Evolutionary conservation across 2,888 invertebrate species (phyloP), one percentile per base, ranked within the genome.

Genomic region (Koerneria pararmatus): DNA sequence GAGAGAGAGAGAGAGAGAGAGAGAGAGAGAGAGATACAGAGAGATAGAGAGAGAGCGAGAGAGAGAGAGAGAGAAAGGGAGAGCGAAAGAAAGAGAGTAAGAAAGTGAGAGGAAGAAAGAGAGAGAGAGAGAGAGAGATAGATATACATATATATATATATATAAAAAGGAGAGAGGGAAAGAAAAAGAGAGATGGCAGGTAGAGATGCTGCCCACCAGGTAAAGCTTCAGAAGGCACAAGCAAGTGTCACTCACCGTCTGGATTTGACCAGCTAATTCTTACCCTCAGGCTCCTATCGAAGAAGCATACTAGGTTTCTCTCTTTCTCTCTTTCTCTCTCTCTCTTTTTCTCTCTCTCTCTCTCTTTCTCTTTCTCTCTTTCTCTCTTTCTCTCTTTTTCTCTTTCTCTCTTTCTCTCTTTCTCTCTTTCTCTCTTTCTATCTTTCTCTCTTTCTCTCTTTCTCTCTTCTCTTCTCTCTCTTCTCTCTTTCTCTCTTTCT

Each of bases 1-100:
- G 32, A 22, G 59, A 59, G 58, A 41, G 58, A 24, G 58, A 58
- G 35, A 59, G 48, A 34, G 60, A 46, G 48, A 32, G 48, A 31
- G 32, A 31, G 48, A 60, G 48, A 29, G 60, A 51, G n/a, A n/a
- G n/a, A 22, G 51, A n/a, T 27, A n/a, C n/a, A n/a, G n/a, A n/a
- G n/a, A n/a, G n/a, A n/a, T n/a, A n/a, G n/a, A n/a, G n/a, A n/a
- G n/a, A n/a, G n/a, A n/a, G n/a, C n/a, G n/a, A n/a, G n/a, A n/a
- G n/a, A n/a, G n/a, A n/a, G n/a, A n/a, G n/a, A n/a, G n/a, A n/a
- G n/a, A n/a, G n/a, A n/a, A n/a, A n/a, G n/a, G n/a, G n/a, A n/a
- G n/a, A n/a, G n/a, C n/a, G n/a, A n/a, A n/a, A n/a, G n/a, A n/a
- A n/a, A n/a, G n/a, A n/a, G n/a, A n/a, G n/a, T n/a, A n/a, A n/a